Conservation (phyloP, 2,113 vertebrate species). For the Cyrtonyx montezumae region DNA sequence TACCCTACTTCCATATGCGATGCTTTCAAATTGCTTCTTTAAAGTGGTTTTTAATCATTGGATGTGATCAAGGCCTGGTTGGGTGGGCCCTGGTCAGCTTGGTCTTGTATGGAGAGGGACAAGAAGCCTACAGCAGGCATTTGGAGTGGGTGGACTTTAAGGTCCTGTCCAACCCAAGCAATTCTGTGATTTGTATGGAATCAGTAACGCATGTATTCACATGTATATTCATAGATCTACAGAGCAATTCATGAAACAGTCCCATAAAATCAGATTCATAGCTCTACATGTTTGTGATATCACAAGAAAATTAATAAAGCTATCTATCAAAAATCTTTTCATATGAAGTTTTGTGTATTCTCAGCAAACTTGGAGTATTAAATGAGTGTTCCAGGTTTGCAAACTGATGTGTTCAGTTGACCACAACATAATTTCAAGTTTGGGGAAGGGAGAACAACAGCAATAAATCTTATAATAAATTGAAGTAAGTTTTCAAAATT, state of each 20-base stretch:
- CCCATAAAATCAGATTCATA: not conserved
- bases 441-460: not conserved
- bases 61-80: no score
- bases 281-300: not conserved
- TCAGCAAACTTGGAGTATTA: not conserved
- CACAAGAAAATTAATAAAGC: no score
- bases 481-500: not conserved
- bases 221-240: not conserved
- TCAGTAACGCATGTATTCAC: not conserved
- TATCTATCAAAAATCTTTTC: not conserved
- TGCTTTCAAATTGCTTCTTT: not conserved
- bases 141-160: no score
- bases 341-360: not conserved
- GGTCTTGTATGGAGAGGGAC: no score
- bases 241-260: not conserved
- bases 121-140: no score
- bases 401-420: not conserved
- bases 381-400: not conserved
- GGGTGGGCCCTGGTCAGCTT: no score
- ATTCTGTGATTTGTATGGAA: not conserved
- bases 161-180: no score
- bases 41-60: not conserved
- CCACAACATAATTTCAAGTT: not conserved
- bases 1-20: not conserved
- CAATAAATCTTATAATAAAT: not conserved